Evolutionary conservation across 1,140 invertebrate species (phyloP).

Genomic region (Drosophila fuyamai): DNA sequence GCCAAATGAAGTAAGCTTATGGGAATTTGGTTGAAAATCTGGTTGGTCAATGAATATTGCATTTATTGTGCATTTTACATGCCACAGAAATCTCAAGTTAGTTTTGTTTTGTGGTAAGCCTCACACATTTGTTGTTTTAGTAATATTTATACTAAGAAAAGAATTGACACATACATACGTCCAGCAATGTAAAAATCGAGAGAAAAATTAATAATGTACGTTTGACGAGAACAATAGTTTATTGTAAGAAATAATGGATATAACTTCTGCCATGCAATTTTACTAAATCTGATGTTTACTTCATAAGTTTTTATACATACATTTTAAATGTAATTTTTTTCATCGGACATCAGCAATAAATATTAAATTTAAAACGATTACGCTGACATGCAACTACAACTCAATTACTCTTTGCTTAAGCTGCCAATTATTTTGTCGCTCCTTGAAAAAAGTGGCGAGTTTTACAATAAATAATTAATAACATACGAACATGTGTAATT

Average conservation of each 20-base stretch:
- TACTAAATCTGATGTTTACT: too few species aligned
- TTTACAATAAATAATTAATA: conserved; percentile 9
- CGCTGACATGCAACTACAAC: conserved; percentile 10
- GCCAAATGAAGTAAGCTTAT: neutral
- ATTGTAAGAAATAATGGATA: too few species aligned
- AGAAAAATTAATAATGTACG: too few species aligned
- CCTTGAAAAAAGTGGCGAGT: conserved; percentile 5
- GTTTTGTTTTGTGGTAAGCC: neutral
- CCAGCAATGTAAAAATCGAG: too few species aligned
- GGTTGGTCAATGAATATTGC: neutral
- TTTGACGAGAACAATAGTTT: too few species aligned
- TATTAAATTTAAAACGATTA: neutral
- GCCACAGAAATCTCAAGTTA: too few species aligned
- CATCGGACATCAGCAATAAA: neutral
- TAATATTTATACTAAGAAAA: too few species aligned
- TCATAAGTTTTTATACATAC: too few species aligned
- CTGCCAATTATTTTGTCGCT: conserved; percentile 18
- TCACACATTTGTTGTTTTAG: too few species aligned
- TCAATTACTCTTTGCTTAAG: conserved; percentile 21
- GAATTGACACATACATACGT: too few species aligned
- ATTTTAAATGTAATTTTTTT: neutral
- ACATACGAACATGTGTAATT: neutral
- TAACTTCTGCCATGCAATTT: too few species aligned
- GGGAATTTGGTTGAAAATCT: neutral
- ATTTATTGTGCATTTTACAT: neutral